These are phyloP conservation scores for Hetaerina titia DNA, from an alignment of 2,888 invertebrate species.

Conservation along the genomic window DNA sequence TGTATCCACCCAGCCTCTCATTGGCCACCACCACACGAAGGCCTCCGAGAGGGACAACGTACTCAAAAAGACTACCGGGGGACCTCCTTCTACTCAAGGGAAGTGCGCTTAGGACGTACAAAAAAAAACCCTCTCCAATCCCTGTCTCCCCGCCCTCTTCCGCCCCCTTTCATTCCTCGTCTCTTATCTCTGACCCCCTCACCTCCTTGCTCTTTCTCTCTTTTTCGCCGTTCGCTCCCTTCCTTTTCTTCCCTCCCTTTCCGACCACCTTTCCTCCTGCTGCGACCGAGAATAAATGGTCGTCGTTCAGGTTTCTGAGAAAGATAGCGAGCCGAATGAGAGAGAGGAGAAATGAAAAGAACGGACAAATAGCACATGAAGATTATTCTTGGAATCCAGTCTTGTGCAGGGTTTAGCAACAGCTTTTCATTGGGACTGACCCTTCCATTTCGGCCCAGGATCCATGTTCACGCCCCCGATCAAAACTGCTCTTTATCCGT, in stretches of 20 bases:
- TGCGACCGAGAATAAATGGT: too few relatives aligned
- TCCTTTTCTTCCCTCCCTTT: background rate
- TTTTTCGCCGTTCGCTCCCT: background rate
- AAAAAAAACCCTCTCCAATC: background rate
- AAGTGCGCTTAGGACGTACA: background rate
- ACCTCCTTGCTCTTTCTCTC: background rate
- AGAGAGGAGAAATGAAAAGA: too few relatives aligned
- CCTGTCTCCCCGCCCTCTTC: background rate
- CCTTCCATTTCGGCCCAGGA: too few relatives aligned
- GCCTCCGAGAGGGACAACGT: background rate
- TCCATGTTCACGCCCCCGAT: too few relatives aligned
- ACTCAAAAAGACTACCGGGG: background rate
- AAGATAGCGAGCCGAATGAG: too few relatives aligned
- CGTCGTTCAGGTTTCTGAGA: too few relatives aligned
- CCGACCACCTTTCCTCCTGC: too few relatives aligned
- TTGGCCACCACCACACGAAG: constrained; percentile 18
- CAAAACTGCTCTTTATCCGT: too few relatives aligned
- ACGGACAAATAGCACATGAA: too few relatives aligned
- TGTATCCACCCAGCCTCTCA: constrained; percentile 56
- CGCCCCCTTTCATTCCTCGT: background rate
- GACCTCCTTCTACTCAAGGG: background rate
- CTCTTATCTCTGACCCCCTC: background rate
- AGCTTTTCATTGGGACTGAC: too few relatives aligned
- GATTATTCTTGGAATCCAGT: too few relatives aligned
- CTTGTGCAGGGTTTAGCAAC: too few relatives aligned